These are phyloP conservation scores for Propithecus coquereli DNA, from an alignment of 2,113 vertebrate species.

Conservation along the genomic window DNA sequence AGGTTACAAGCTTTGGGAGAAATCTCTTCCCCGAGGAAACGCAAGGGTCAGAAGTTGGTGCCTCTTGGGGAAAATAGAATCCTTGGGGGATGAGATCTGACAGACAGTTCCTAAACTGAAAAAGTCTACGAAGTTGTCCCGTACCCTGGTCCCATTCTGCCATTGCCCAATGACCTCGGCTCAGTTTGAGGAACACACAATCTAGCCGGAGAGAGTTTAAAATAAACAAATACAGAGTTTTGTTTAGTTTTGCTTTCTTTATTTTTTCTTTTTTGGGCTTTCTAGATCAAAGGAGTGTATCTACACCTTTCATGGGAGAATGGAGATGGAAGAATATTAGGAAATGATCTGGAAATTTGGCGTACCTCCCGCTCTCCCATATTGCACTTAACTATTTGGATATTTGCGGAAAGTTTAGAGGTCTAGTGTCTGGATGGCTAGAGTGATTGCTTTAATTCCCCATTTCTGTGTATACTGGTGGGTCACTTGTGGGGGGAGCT, in stretches of 20 bases:
- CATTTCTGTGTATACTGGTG: not conserved
- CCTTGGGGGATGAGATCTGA: not conserved
- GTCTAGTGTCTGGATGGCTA: not conserved
- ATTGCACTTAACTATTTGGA: not conserved
- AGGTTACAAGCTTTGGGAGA: not conserved
- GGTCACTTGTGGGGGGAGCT: rapidly evolving
- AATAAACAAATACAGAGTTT: not conserved
- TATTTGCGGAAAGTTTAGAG: not conserved
- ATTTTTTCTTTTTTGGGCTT: not conserved
- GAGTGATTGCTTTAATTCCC: not conserved
- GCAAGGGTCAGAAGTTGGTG: not conserved
- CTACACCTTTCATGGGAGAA: not conserved
- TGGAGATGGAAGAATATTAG: not conserved
- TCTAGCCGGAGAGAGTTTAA: not conserved
- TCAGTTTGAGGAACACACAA: not conserved
- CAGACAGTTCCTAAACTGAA: not conserved
- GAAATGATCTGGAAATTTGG: not conserved
- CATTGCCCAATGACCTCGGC: rapidly evolving
- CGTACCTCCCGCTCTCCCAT: not conserved
- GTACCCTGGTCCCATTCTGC: rapidly evolving
- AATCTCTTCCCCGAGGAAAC: not conserved
- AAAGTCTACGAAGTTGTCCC: not conserved
- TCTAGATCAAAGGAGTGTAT: not conserved
- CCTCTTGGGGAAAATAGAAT: not conserved
- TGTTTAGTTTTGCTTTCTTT: not conserved